Evolutionary conservation across 2,888 invertebrate genomes (phyloP).

Genomic region (Lasioglossum vierecki): DNA sequence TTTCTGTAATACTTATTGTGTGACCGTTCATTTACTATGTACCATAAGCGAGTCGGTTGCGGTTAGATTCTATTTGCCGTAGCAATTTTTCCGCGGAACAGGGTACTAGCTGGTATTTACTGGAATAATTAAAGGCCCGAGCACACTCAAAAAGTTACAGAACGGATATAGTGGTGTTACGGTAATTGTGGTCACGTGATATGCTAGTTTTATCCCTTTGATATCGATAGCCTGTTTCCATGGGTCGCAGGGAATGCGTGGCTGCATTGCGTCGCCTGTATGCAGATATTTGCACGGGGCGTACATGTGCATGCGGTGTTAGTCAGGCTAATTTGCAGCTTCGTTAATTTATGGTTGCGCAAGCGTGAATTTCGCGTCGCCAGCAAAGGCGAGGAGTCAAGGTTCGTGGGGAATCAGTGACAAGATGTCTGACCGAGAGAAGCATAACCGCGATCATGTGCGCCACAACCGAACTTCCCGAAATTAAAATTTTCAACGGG

Average conservation of each 20-base stretch:
- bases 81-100: not conserved
- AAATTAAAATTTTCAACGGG: not conserved
- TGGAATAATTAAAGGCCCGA: not conserved
- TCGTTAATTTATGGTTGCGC: slow-evolving; percentile 66
- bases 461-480: not conserved
- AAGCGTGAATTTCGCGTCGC: slow-evolving; percentile 64
- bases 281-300: slow-evolving; percentile 60
- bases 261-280: slow-evolving; percentile 47
- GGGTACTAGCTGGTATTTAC: not conserved
- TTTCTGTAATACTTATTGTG: not conserved
- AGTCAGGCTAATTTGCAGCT: slow-evolving; percentile 64
- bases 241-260: slow-evolving; percentile 42
- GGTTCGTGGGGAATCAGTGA: slow-evolving; percentile 59
- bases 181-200: not conserved
- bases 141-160: not conserved
- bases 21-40: not conserved
- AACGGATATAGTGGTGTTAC: not conserved
- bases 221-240: slow-evolving; percentile 43
- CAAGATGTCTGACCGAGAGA: slow-evolving; percentile 50
- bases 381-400: slow-evolving; percentile 60
- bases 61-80: not conserved
- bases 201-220: slow-evolving; percentile 12
- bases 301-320: slow-evolving; percentile 57
- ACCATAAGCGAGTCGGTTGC: not conserved
- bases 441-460: not conserved